Evolutionary conservation across 2,113 vertebrate genomes (phyloP), one percentile per base, ranked within the genome.

Genomic region (Bombycilla garrulus): DNA sequence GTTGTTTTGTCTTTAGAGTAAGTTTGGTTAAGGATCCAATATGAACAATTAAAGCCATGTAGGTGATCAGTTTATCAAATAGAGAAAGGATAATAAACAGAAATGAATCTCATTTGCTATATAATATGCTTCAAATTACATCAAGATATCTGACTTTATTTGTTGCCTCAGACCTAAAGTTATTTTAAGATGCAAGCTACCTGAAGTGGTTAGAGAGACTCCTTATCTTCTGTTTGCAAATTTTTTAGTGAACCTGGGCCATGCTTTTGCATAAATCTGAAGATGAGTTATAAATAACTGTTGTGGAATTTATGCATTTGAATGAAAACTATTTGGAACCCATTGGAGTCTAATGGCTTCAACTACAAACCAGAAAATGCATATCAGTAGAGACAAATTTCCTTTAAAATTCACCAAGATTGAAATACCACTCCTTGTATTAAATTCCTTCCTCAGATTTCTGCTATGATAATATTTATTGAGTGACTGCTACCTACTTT

Each of bases 111-210:
- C 17, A 45, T 92, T 92, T 92, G 10, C 42, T 72, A 44, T 79
- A 93, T 76, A 78, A 70, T 66, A 35, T 51, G 24, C 42, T 93
- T 86, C 50, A 90, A 79, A 90, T 69, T 78, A 70, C 50, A 76
- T 91, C 25, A 62, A 81, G 67, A 57, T n/a, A 90, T 56, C 74
- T 92, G 84, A 83, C 28, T 70, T 67, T 60, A 72, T 93, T 84
- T 83, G 26, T 89, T 91, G 40, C 58, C 38, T 79, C 69, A 84
- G 71, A 86, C 66, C 24, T 88, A 38, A 92, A 74, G 31, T 44
- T 81, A 61, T 74, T 92, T 93, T 72, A 91, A 88, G 71, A 95
- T 81, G 67, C 94, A 96, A 93, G 24, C 21, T 90, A 86, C 60
- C 48, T 92, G 61, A 25, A 86, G 54, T 53, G 25, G 50, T 92